A percentile compares a stretch with the other conserved stretches of the same genome.
Conservation (phyloP, 1,140 invertebrate species). For the Drosophila athabasca region DNA sequence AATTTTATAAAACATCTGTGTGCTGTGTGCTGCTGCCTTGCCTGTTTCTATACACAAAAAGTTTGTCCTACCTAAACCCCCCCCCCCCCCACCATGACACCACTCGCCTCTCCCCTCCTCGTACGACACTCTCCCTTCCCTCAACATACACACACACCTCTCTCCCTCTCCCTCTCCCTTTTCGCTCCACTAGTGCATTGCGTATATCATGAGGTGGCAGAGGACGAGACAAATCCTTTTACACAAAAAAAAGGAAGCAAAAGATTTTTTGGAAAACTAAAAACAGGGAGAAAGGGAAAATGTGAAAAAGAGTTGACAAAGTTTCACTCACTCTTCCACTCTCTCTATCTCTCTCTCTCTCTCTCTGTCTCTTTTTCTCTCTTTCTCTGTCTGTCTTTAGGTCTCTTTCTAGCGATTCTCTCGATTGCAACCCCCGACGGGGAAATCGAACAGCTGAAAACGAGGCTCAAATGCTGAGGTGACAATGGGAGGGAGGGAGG, state of each 20-base stretch:
- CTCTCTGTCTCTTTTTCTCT: slow-evolving; percentile 6
- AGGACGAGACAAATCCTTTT: slow-evolving; percentile 65
- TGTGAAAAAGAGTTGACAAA: too few species aligned
- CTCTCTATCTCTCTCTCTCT: neutral
- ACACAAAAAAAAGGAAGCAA: slow-evolving; percentile 6
- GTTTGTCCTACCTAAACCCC: too few species aligned
- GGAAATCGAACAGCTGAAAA: slow-evolving; percentile 62
- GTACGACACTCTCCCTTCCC: neutral
- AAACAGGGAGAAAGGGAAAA: too few species aligned
- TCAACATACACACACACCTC: neutral
- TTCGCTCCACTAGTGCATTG: slow-evolving; percentile 24
- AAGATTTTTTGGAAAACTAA: too few species aligned
- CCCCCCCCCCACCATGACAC: too few species aligned
- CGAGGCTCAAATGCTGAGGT: slow-evolving; percentile 45
- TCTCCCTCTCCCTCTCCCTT: neutral
- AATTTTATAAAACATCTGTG: slow-evolving; percentile 81
- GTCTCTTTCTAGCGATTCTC: slow-evolving; percentile 16
- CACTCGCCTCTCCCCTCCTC: slow-evolving; percentile 5
- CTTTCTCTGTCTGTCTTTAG: slow-evolving; percentile 7
- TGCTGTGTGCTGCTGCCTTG: slow-evolving; percentile 17
- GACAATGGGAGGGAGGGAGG: slow-evolving; percentile 42
- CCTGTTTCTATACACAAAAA: too few species aligned
- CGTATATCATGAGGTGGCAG: slow-evolving; percentile 43
- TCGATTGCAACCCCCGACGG: slow-evolving; percentile 53
- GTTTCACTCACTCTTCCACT: too few species aligned